phyloP scores from a whole-genome alignment of 2,888 invertebrate genomes.

The Halictus ligatus region DNA sequence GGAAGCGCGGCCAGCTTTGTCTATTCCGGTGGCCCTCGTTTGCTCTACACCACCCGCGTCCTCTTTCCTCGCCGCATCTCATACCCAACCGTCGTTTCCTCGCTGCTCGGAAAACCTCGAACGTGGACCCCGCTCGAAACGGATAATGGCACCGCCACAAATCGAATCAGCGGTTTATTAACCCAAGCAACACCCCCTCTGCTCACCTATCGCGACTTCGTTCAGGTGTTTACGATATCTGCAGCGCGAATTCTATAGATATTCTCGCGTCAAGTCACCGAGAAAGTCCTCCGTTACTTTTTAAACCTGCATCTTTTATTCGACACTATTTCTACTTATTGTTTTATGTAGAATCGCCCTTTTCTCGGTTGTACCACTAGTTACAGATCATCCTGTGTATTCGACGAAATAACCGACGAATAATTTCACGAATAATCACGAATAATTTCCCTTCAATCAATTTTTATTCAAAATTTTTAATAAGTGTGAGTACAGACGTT shows the following conservation, averaged over 20 bases:
- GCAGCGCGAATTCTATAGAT: background rate
- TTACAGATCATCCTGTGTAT: too few relatives aligned
- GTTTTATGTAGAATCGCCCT: too few relatives aligned
- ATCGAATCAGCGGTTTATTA: constrained; percentile 25
- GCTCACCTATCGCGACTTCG: background rate
- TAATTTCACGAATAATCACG: too few relatives aligned
- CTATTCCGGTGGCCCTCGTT: constrained; percentile 26
- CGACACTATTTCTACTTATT: background rate
- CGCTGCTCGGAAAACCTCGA: constrained; percentile 17
- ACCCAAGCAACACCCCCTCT: background rate
- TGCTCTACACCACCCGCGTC: background rate
- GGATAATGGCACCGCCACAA: constrained; percentile 15
- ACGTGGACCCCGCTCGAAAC: constrained; percentile 24
- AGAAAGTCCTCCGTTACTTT: background rate
- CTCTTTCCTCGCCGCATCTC: background rate
- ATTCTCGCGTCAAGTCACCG: background rate
- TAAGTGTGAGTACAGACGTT: too few relatives aligned
- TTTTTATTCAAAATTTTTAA: too few relatives aligned
- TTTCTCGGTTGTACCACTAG: too few relatives aligned
- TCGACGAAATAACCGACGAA: too few relatives aligned
- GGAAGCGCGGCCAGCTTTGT: constrained; percentile 31
- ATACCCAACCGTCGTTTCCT: background rate
- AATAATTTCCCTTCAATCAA: too few relatives aligned
- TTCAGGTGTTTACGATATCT: background rate
- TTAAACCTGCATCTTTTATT: background rate